Conservation (phyloP, 1,140 invertebrate species). For the Helicoverpa zea region DNA sequence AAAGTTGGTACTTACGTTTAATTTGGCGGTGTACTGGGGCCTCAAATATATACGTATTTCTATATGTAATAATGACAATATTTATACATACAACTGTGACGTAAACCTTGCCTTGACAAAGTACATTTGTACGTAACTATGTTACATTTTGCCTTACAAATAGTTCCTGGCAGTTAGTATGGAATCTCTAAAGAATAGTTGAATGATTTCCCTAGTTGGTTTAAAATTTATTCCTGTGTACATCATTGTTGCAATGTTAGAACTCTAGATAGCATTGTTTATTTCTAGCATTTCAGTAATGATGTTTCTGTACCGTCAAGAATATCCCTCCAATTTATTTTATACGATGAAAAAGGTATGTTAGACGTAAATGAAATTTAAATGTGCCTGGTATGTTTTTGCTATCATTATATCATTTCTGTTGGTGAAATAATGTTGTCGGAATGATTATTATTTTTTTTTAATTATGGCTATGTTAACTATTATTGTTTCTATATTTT, state of each 20-base stretch:
- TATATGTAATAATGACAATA: no score
- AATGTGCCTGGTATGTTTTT: not conserved
- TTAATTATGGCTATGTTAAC: constrained; percentile 1
- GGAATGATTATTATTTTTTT: constrained; percentile 12
- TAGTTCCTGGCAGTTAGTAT: constrained; percentile 12
- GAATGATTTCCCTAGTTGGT: not conserved
- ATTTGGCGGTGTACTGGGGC: no score
- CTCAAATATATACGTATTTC: no score
- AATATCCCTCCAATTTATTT: constrained; percentile 21
- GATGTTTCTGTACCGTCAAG: not conserved
- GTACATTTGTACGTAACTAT: not conserved
- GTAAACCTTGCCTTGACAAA: not conserved
- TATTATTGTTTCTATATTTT: constrained; percentile 9
- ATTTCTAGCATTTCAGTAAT: no score
- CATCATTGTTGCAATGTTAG: no score
- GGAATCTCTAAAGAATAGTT: constrained; percentile 4
- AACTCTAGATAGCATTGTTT: no score
- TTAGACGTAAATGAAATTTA: not conserved
- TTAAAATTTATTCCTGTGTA: not conserved
- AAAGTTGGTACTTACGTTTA: no score
- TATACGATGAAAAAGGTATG: not conserved
- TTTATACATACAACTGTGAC: not conserved
- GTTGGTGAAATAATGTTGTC: not conserved
- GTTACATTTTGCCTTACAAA: not conserved
- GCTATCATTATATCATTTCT: not conserved